Percentiles rank a stretch among this genome's conserved stretches.
These are phyloP conservation scores for Cricetomys ansorgei DNA, from an alignment of 2,113 vertebrate genomes.

Conservation along the genomic window DNA sequence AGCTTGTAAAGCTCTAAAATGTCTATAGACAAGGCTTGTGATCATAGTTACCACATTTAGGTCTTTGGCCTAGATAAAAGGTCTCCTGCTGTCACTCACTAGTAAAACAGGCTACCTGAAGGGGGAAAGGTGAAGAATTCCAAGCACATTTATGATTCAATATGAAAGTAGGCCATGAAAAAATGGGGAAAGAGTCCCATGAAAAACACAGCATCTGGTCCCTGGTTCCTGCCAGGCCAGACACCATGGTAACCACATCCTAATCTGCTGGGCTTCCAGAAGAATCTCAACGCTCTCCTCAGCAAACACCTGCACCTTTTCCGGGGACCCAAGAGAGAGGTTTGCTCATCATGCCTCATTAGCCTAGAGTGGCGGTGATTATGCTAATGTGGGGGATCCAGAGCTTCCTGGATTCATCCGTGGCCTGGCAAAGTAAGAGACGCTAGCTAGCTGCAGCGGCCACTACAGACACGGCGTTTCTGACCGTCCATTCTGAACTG, in stretches of 20 bases:
- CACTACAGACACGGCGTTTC: background rate
- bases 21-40: background rate
- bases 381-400: background rate
- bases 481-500: background rate
- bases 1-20: background rate
- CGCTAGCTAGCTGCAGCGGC: background rate
- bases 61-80: background rate
- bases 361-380: constrained; percentile 47
- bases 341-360: constrained; percentile 71
- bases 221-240: constrained; percentile 51
- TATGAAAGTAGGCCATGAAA: constrained; percentile 6
- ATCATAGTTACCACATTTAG: background rate
- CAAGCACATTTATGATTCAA: background rate
- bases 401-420: constrained; percentile 48
- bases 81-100: background rate
- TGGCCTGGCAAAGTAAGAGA: background rate
- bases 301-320: constrained; percentile 73
- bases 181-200: background rate
- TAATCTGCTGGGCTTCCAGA: constrained; percentile 54
- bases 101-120: background rate
- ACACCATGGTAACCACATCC: constrained; percentile 54
- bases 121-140: background rate
- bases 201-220: constrained; percentile 69
- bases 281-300: constrained; percentile 45
- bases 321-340: constrained; percentile 37